Base-by-base conservation (phyloP, 2,888 invertebrate genomes). In the Ophioninae sp. region DNA sequence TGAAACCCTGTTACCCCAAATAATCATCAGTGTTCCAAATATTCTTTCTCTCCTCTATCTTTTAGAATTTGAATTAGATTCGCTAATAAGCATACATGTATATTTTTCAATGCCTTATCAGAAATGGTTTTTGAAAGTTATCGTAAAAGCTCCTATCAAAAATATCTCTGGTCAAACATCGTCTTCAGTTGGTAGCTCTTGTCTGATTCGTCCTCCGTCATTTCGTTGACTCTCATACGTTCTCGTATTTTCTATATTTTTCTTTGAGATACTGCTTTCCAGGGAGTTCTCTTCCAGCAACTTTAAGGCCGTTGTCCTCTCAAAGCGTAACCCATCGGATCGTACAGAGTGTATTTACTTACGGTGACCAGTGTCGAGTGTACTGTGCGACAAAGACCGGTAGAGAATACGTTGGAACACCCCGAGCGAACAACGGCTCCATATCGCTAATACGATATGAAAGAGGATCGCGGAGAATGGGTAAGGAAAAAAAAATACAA, bases 111-210 rank as follows among this genome's bases (percentile, higher is more conserved):
- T 30, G 30, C 30, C 30, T 30, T 30, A 30, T 30, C 30, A 30
- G 30, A 30, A 30, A 30, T 2, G 3, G 30, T 30, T 30, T 30
- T 30, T 30, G 30, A 30, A 30, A 1, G 30, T 30, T 30, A 30
- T 30, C 30, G 30, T 30, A 30, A 30, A 30, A 30, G 30, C 30
- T 74, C n/a, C 74, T 74, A 82, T 65, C 71, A 79, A 75, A 82
- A 79, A 79, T 73, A 79, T n/a, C n/a, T n/a, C 13, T 37, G 63
- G 13, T n/a, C n/a, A n/a, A 37, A 65, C 17, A 64, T n/a, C 17
- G 30, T 30, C 30, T 3, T 13, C 51, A 90, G 88, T 88, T 90
- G 88, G 88, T 90, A 89, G 88, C 87, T 86, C 88, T 87, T 84
- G 85, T 85, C 65, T 5, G 17, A 51, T 51, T 51, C 17, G 51